Conservation (phyloP, 2,113 vertebrate species). For the Ovis aries region DNA sequence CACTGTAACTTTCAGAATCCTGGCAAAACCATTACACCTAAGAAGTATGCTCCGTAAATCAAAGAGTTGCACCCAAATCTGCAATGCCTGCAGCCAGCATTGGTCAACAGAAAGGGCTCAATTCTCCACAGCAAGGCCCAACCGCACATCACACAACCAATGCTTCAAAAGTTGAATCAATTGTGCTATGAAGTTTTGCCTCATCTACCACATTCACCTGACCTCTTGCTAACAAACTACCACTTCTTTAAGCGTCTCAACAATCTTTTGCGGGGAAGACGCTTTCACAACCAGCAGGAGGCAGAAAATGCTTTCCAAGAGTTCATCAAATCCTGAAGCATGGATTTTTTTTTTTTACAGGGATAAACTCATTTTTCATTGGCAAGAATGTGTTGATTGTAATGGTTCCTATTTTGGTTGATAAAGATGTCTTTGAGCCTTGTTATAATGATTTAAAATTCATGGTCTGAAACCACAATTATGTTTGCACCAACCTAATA, state of each 20-base stretch:
- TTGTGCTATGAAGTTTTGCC: neutral
- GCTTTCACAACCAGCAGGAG: neutral
- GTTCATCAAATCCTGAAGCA: neutral
- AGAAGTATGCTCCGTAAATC: neutral
- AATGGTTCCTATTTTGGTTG: neutral
- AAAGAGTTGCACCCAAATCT: neutral
- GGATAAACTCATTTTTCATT: neutral
- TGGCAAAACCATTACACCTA: neutral
- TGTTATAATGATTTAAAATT: neutral
- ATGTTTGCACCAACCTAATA: neutral
- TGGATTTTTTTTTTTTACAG: neutral
- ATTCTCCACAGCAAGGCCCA: neutral
- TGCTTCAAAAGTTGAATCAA: neutral
- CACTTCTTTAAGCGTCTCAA: neutral
- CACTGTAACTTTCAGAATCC: neutral
- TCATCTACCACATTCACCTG: neutral
- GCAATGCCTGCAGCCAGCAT: neutral
- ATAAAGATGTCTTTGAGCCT: neutral
- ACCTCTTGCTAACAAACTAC: neutral
- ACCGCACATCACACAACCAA: neutral
- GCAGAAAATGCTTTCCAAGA: neutral
- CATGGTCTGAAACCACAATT: neutral
- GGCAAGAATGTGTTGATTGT: neutral
- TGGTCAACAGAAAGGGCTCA: neutral
- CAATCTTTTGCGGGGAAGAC: neutral